phyloP scores from a whole-genome alignment of 1,140 invertebrate genomes.

The Papilio machaon region DNA sequence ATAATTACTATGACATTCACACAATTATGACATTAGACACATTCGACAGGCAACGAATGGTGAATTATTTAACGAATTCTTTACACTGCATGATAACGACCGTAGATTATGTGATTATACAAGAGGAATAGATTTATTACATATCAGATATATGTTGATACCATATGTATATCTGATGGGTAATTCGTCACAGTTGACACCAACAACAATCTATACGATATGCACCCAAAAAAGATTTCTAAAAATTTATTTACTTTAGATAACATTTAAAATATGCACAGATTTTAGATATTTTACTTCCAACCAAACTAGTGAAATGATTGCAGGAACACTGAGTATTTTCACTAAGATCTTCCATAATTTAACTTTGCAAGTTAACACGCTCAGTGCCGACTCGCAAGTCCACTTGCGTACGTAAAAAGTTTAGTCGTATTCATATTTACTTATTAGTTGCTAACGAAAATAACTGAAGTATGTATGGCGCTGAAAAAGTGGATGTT shows the following conservation, averaged over 20 bases:
- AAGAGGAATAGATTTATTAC: constrained; percentile 15
- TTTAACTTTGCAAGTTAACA: neutral
- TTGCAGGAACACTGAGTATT: neutral
- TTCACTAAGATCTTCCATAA: neutral
- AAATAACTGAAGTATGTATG: neutral
- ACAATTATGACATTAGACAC: neutral
- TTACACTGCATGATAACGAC: neutral
- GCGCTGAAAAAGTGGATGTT: neutral
- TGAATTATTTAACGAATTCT: constrained; percentile 16
- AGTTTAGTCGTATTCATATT: neutral
- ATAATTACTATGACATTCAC: constrained; percentile 18
- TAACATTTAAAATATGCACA: neutral
- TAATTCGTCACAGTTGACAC: neutral
- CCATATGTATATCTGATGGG: no score
- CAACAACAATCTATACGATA: neutral
- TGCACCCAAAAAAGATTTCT: neutral
- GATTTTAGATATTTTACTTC: neutral
- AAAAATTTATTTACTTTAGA: neutral
- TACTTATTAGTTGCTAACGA: neutral
- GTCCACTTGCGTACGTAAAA: neutral
- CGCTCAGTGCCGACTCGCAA: neutral
- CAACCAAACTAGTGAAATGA: neutral
- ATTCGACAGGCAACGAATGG: neutral
- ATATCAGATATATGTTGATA: neutral
- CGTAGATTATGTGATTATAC: constrained; percentile 24